Evolutionary conservation across 1,140 invertebrate genomes (phyloP), one percentile per base, ranked within the genome.

Genomic region (Antheraea mylitta): DNA sequence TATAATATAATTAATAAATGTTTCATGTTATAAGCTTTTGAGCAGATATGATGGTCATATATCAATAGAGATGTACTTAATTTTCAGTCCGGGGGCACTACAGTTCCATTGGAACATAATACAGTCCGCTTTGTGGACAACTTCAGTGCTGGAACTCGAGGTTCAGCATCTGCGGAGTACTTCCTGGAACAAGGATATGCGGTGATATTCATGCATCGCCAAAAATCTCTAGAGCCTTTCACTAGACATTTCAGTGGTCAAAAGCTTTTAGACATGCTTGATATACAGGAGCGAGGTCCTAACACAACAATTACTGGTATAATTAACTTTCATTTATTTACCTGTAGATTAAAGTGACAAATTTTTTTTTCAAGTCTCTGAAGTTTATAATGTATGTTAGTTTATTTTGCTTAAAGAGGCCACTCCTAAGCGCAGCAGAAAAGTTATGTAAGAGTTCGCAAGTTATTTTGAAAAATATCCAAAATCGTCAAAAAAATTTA

Each of bases 71-170:
- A 16, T 13, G 1, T 16, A 16, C 11, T 53, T 53, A 36, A 6
- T 36, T 93, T 93, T 16, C 86, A 97, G 97, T 99, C 98, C 78
- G 98, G 98, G 19, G 99, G 99, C 38, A 99, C 99, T 18, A 99
- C 97, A 30, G 97, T 99, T 3, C 99, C 99, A 0, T 90, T 99
- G 61, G 99, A 99, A 86, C 97, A 98, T 79, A 98, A 99, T 80
- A 99, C 98, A 6, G 99, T 99, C 0, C 94, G 99, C 62, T 99
- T 97, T 92, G 97, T 99, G 59, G 99, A 99, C 84, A 99, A 99
- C 93, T 99, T 99, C 91, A 99, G 98, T 90, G 97, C 97, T 16
- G 99, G 99, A 48, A 99, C 96, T 0, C 94, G 99, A 78, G 99
- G 99, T 36, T 96, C 99, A 0, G 95, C 97, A 3, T 99, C 98